phyloP scores from a whole-genome alignment of 53 echinoderm and acorn worm genomes.

The Echinometra lucunter region DNA sequence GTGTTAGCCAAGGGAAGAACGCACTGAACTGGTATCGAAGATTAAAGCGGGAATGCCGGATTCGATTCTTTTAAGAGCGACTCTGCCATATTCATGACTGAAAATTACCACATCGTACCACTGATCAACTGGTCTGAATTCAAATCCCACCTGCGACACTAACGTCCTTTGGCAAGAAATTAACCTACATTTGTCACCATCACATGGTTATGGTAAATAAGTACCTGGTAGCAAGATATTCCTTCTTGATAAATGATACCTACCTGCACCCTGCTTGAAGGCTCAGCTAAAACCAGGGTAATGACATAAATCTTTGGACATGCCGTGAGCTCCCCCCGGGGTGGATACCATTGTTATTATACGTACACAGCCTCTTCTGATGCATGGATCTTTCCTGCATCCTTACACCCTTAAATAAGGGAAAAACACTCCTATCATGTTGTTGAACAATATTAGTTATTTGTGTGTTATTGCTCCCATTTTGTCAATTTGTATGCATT shows the following conservation, averaged over 20 bases:
- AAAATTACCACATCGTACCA: background rate
- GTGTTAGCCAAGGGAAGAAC: no score
- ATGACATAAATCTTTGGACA: background rate
- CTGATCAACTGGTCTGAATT: background rate
- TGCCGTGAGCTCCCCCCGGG: no score
- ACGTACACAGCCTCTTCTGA: background rate
- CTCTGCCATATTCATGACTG: no score
- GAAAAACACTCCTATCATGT: background rate
- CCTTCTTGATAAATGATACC: background rate
- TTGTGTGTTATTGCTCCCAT: background rate
- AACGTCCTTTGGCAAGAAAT: background rate
- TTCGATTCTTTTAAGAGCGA: no score
- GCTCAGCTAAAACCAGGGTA: background rate
- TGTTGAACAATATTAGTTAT: background rate
- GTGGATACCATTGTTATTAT: background rate
- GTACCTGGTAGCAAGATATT: background rate
- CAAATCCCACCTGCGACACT: background rate
- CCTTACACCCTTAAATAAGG: background rate
- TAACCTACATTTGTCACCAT: constrained; percentile 43
- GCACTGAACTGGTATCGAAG: no score
- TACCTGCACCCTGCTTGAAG: background rate
- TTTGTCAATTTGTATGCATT: background rate
- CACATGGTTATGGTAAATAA: background rate
- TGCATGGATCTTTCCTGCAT: background rate
- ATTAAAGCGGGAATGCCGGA: no score